Conservation (phyloP, 2,888 invertebrate species). For the Rosalia funebris region DNA sequence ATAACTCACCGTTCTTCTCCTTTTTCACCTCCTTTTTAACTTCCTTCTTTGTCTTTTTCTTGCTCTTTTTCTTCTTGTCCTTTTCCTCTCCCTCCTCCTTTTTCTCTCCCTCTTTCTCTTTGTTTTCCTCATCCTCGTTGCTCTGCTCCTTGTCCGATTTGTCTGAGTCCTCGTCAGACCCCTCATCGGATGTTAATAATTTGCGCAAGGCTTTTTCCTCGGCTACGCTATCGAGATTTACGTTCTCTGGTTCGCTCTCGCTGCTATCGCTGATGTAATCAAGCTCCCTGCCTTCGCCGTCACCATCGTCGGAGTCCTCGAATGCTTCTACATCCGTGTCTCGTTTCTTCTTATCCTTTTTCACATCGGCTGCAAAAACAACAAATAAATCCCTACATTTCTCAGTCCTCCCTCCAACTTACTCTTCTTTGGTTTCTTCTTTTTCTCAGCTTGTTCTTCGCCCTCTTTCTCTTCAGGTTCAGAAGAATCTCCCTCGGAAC, state of each 20-base stretch:
- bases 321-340: slow-evolving; percentile 89
- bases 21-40: slow-evolving; percentile 68
- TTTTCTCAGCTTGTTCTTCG: slow-evolving; percentile 69
- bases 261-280: slow-evolving; percentile 90
- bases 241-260: slow-evolving; percentile 82
- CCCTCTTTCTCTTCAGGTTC: slow-evolving; percentile 75
- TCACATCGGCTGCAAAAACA: slow-evolving; percentile 36
- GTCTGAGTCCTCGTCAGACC: slow-evolving; percentile 85
- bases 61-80: slow-evolving; percentile 73
- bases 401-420: background rate
- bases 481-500: slow-evolving; percentile 81
- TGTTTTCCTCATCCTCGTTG: slow-evolving; percentile 74
- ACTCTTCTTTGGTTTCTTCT: slow-evolving; percentile 70
- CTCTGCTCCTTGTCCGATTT: slow-evolving; percentile 77
- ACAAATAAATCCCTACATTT: slow-evolving; percentile 8
- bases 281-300: slow-evolving; percentile 93
- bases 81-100: slow-evolving; percentile 68
- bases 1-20: slow-evolving; percentile 45
- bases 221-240: slow-evolving; percentile 82
- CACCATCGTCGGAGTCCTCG: slow-evolving; percentile 97
- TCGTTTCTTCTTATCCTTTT: slow-evolving; percentile 76
- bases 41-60: slow-evolving; percentile 66
- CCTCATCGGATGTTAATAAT: slow-evolving; percentile 87
- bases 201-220: slow-evolving; percentile 75
- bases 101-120: slow-evolving; percentile 77